These are phyloP conservation scores for Liodrosophila aerea DNA, from an alignment of 2,888 invertebrate species.

Conservation along the genomic window DNA sequence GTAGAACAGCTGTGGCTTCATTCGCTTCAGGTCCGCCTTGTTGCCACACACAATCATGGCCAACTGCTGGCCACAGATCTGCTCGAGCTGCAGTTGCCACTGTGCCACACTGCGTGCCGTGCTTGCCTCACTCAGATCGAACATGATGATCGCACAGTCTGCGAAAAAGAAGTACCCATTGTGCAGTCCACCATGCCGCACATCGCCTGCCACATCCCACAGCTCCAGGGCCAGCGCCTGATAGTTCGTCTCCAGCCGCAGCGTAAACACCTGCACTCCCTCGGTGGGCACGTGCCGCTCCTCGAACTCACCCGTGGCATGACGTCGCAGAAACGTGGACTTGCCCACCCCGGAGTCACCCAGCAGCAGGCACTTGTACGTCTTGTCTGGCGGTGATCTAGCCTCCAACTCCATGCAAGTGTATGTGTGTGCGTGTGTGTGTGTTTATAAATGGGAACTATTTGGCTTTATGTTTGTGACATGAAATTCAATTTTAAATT, in stretches of 20 bases:
- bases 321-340: constrained; percentile 27
- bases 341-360: constrained; percentile 44
- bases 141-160: constrained; percentile 33
- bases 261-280: constrained; percentile 29
- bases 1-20: constrained; percentile 4
- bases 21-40: constrained; percentile 37
- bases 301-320: constrained; percentile 30
- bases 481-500: no score
- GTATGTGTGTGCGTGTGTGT: constrained; percentile 1
- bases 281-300: constrained; percentile 19
- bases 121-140: constrained; percentile 24
- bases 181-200: constrained; percentile 7
- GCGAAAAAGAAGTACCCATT: constrained; percentile 38
- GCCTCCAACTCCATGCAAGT: constrained; percentile 14
- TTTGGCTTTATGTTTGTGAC: no score
- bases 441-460: constrained; percentile 1
- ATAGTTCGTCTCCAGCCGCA: constrained; percentile 39
- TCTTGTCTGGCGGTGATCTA: background rate
- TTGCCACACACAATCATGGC: constrained; percentile 40
- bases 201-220: constrained; percentile 38
- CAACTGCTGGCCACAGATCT: constrained; percentile 27
- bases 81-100: constrained; percentile 18
- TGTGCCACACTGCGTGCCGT: constrained; percentile 21
- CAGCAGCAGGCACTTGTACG: constrained; percentile 31
- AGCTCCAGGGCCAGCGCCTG: constrained; percentile 16